Percentiles rank a stretch among this genome's conserved stretches.
These are phyloP conservation scores for Atlantisia rogersi DNA, from an alignment of 2,113 vertebrate species.

Conservation along the genomic window DNA sequence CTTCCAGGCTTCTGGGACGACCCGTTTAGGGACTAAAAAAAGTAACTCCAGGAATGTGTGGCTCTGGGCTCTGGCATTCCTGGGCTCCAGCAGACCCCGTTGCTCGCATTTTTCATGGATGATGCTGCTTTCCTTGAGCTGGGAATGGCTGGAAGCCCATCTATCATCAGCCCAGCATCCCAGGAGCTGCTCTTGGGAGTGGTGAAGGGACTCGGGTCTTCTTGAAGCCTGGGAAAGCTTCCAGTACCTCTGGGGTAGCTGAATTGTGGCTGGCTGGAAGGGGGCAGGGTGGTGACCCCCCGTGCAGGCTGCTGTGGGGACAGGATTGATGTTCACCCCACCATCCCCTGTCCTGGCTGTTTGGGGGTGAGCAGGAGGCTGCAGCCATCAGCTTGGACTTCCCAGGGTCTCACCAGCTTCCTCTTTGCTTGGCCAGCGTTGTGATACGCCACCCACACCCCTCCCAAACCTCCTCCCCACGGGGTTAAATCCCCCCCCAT, in stretches of 20 bases:
- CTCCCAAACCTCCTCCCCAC: too few relatives aligned
- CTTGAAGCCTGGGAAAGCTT: too few relatives aligned
- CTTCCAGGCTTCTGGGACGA: neutral
- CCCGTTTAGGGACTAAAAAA: slow-evolving; percentile 44
- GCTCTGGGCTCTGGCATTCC: slow-evolving; percentile 2
- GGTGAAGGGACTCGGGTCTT: too few relatives aligned
- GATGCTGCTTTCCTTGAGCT: neutral
- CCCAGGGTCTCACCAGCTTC: neutral
- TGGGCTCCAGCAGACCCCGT: neutral
- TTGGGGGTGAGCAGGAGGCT: neutral
- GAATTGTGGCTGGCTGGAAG: fast-evolving
- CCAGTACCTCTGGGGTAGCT: too few relatives aligned
- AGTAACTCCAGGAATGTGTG: neutral
- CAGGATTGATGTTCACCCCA: fast-evolving
- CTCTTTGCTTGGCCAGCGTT: fast-evolving
- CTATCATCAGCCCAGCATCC: neutral
- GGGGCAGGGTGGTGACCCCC: neutral
- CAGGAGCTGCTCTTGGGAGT: fast-evolving
- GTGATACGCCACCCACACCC: fast-evolving
- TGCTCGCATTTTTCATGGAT: slow-evolving; percentile 38
- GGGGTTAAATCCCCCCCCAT: fast-evolving
- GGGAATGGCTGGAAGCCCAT: neutral
- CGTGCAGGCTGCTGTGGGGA: neutral
- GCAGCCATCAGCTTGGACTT: neutral
- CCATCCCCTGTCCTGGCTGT: fast-evolving